Conservation (phyloP, 2,888 invertebrate genomes). For the Malacosoma neustria region DNA sequence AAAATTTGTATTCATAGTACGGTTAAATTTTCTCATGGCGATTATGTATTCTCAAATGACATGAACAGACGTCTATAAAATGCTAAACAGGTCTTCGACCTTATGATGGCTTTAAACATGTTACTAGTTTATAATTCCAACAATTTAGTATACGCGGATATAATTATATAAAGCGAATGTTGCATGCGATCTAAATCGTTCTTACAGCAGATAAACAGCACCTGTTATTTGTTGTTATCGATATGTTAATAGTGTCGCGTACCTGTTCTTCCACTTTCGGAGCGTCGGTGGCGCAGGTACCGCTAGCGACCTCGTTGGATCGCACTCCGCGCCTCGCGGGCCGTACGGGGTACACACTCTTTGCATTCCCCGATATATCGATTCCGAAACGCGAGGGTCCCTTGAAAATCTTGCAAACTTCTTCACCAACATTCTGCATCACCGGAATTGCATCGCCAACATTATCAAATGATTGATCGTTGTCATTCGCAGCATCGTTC, state of each 20-base stretch:
- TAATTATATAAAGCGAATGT: slow-evolving; percentile 29
- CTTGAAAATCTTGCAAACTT: slow-evolving; percentile 53
- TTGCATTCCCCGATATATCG: slow-evolving; percentile 49
- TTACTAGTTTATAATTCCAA: slow-evolving; percentile 22
- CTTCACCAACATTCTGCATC: slow-evolving; percentile 38
- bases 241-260: slow-evolving; percentile 68
- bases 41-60: slow-evolving; percentile 31
- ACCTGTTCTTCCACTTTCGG: slow-evolving; percentile 73
- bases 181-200: slow-evolving; percentile 32
- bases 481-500: slow-evolving; percentile 85
- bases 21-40: neutral
- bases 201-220: slow-evolving; percentile 35
- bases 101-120: slow-evolving; percentile 25
- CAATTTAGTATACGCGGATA: slow-evolving; percentile 38
- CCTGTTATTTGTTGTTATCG: slow-evolving; percentile 63
- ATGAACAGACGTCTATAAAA: slow-evolving; percentile 26
- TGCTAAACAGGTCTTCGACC: slow-evolving; percentile 43
- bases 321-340: slow-evolving; percentile 60
- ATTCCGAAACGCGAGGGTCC: slow-evolving; percentile 56
- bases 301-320: slow-evolving; percentile 71
- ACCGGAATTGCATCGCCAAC: slow-evolving; percentile 42
- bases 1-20: slow-evolving; percentile 2
- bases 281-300: slow-evolving; percentile 62
- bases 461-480: slow-evolving; percentile 62
- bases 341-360: slow-evolving; percentile 61